phyloP scores from a whole-genome alignment of 2,888 invertebrate species.

The Agelastica alni region DNA sequence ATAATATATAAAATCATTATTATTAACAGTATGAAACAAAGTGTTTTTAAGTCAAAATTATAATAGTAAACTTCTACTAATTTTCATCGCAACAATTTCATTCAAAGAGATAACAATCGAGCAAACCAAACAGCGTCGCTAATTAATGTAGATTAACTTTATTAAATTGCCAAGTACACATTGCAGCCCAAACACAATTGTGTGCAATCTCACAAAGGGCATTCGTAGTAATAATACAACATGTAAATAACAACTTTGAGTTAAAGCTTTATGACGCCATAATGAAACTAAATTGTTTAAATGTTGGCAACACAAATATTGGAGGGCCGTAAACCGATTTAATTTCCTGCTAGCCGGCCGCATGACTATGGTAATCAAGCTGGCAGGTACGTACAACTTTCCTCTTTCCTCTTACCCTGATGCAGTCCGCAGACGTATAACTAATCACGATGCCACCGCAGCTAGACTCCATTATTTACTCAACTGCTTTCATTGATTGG shows the following conservation, averaged over 20 bases:
- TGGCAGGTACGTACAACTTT: constrained; percentile 53
- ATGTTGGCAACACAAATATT: constrained; percentile 55
- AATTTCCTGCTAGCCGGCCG: constrained; percentile 54
- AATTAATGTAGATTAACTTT: constrained; percentile 35
- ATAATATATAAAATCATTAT: too few species aligned
- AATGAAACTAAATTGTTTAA: constrained; percentile 56
- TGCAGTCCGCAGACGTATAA: constrained; percentile 47
- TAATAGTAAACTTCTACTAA: constrained; percentile 1
- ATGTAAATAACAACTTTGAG: constrained; percentile 25
- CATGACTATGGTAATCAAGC: constrained; percentile 58
- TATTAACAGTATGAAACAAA: too few species aligned
- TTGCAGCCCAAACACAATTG: constrained; percentile 28
- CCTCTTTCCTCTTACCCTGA: constrained; percentile 37
- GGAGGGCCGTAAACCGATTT: constrained; percentile 55
- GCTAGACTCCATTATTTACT: constrained; percentile 56
- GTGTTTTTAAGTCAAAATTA: too few species aligned
- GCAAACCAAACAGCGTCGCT: constrained; percentile 28
- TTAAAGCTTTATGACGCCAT: constrained; percentile 43
- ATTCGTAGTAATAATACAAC: constrained; percentile 22
- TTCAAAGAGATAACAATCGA: constrained; percentile 23
- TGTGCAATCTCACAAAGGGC: constrained; percentile 30
- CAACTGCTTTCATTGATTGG: constrained; percentile 51
- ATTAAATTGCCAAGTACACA: constrained; percentile 33
- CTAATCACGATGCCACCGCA: constrained; percentile 56
- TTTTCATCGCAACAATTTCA: constrained; percentile 10